A percentile compares a stretch with the other conserved stretches of the same genome.
Conservation (phyloP, 2,113 vertebrate species). For the Pangasianodon gigas region DNA sequence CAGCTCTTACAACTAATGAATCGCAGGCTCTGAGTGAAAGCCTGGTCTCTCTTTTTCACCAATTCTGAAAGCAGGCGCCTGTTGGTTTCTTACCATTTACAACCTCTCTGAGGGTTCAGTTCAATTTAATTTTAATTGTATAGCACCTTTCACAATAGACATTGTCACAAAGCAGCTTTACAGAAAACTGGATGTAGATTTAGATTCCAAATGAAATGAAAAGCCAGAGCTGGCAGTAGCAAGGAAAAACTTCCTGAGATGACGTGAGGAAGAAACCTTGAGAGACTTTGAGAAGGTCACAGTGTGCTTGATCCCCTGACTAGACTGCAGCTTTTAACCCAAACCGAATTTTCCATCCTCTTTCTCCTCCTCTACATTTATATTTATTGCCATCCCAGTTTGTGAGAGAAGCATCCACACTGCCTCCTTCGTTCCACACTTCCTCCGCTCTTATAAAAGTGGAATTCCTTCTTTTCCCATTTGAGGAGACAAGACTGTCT, state of each 20-base stretch:
- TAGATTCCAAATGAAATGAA: too few species aligned
- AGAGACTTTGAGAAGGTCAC: conserved; percentile 6
- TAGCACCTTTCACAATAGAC: neutral
- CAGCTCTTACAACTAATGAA: conserved; percentile 9
- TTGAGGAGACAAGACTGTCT: neutral
- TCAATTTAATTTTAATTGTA: conserved; percentile 2
- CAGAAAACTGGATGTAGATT: neutral
- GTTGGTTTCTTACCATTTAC: neutral
- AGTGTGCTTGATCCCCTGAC: neutral
- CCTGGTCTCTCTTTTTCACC: neutral
- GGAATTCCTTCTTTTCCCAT: neutral
- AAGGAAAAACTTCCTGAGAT: neutral
- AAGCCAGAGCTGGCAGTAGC: neutral
- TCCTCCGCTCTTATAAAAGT: conserved; percentile 20
- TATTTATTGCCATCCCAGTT: neutral
- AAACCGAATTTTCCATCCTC: too few species aligned
- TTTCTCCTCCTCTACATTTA: neutral
- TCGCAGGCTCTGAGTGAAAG: conserved; percentile 17
- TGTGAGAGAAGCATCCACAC: neutral
- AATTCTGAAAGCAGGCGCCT: neutral
- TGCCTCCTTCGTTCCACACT: conserved; percentile 40
- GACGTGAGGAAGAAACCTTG: neutral
- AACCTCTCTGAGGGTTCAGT: neutral
- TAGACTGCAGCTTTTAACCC: neutral
- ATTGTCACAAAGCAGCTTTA: neutral